Conservation (phyloP, 2,888 invertebrate genomes). For the Pandemis cinnamomeana region DNA sequence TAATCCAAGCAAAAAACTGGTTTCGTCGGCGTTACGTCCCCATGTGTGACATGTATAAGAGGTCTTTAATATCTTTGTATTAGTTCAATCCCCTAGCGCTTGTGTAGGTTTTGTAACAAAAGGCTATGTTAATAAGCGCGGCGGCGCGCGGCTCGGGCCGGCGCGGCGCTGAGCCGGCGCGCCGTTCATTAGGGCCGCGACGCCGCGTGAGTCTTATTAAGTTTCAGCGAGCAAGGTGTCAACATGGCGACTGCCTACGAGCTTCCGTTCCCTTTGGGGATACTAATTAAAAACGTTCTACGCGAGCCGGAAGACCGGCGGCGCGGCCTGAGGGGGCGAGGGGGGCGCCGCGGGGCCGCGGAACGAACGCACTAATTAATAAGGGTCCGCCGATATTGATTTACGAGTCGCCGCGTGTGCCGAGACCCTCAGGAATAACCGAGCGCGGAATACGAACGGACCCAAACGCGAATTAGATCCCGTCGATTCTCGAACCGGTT, state of each 20-base stretch:
- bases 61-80: slow-evolving; percentile 4
- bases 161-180: slow-evolving; percentile 27
- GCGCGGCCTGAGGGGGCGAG: slow-evolving; percentile 40
- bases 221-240: slow-evolving; percentile 62
- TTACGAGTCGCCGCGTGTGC: slow-evolving; percentile 73
- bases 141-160: slow-evolving; percentile 14
- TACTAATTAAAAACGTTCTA: slow-evolving; percentile 82
- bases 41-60: neutral
- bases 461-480: slow-evolving; percentile 38
- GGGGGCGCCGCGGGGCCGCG: slow-evolving; percentile 60
- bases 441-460: slow-evolving; percentile 39
- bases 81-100: slow-evolving; percentile 32
- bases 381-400: slow-evolving; percentile 83
- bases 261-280: slow-evolving; percentile 50
- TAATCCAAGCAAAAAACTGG: too few species aligned
- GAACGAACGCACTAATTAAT: slow-evolving; percentile 83
- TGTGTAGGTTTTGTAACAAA: slow-evolving; percentile 28
- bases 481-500: slow-evolving; percentile 30
- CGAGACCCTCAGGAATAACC: slow-evolving; percentile 50
- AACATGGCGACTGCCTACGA: slow-evolving; percentile 55
- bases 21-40: neutral
- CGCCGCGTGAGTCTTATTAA: slow-evolving; percentile 53
- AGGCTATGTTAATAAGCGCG: slow-evolving; percentile 18
- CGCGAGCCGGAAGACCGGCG: slow-evolving; percentile 54
- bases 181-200: slow-evolving; percentile 38